A percentile compares a stretch with the other conserved stretches of the same genome.
Conservation (phyloP, 2,888 invertebrate species). For the Leptopterna dolabrata region DNA sequence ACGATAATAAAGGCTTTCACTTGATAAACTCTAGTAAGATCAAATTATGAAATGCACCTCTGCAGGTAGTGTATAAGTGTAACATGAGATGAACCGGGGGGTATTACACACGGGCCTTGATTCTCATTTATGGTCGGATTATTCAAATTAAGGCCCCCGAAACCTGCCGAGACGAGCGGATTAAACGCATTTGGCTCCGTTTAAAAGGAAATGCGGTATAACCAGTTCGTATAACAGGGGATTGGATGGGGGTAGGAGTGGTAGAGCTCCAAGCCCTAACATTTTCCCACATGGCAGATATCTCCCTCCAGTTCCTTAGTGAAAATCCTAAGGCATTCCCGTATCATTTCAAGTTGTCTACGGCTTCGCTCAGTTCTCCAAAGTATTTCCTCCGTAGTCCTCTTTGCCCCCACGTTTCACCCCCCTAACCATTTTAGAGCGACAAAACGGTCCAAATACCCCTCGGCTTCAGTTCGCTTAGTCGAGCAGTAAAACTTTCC, state of each 20-base stretch:
- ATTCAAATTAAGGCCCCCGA: not conserved
- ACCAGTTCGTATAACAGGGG: not conserved
- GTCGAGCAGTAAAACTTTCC: conserved; percentile 45
- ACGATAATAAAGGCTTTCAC: not conserved
- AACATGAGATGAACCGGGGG: not conserved
- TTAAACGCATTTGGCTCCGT: not conserved
- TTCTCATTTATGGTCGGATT: conserved; percentile 7
- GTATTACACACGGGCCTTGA: not conserved
- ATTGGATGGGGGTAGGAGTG: not conserved
- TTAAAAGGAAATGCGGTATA: conserved; percentile 9
- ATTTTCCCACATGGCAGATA: not conserved
- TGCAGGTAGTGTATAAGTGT: too few species aligned
- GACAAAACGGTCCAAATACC: conserved; percentile 1
- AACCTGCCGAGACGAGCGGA: not conserved
- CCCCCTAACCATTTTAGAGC: not conserved
- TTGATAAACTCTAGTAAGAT: not conserved
- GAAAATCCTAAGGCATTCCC: not conserved
- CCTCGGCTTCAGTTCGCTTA: not conserved
- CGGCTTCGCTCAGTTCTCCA: not conserved
- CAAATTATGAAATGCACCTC: not conserved
- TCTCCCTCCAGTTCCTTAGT: not conserved
- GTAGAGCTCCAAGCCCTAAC: not conserved
- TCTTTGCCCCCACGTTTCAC: too few species aligned
- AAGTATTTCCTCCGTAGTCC: not conserved
- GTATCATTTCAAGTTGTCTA: not conserved